Evolutionary conservation across 2,888 invertebrate species (phyloP).

Genomic region (Panzeria rudis): DNA sequence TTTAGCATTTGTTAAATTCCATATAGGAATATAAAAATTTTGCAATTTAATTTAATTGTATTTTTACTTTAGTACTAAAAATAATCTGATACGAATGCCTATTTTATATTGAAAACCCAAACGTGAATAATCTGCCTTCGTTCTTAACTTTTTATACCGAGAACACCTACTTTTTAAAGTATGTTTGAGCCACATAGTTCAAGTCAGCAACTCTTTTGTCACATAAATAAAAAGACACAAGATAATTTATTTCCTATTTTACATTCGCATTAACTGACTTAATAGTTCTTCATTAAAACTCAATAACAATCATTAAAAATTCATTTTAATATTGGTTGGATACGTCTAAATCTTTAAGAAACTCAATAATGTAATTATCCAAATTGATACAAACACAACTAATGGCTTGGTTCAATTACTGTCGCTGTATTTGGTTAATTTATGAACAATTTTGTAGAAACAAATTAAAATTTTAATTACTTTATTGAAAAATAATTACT

Average conservation of each 20-base stretch:
- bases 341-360: constrained; percentile 32
- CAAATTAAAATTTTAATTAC: constrained; percentile 29
- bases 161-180: neutral
- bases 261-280: constrained; percentile 28
- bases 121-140: no score
- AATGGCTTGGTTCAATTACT: constrained; percentile 51
- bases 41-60: no score
- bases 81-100: no score
- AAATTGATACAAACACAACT: constrained; percentile 33
- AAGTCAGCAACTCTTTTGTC: constrained; percentile 5
- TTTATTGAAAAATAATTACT: constrained; percentile 4
- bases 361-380: constrained; percentile 21
- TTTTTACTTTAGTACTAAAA: no score
- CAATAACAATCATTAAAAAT: constrained; percentile 50
- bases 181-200: neutral
- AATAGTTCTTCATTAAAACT: constrained; percentile 33
- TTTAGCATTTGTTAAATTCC: no score
- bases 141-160: no score
- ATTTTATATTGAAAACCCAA: no score
- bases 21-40: no score
- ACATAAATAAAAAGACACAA: neutral
- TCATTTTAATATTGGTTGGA: neutral
- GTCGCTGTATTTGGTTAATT: constrained; percentile 16
- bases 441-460: constrained; percentile 13
- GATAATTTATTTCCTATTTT: constrained; percentile 46